Conservation (phyloP, 1,140 invertebrate species). For the Chymomyza costata region DNA sequence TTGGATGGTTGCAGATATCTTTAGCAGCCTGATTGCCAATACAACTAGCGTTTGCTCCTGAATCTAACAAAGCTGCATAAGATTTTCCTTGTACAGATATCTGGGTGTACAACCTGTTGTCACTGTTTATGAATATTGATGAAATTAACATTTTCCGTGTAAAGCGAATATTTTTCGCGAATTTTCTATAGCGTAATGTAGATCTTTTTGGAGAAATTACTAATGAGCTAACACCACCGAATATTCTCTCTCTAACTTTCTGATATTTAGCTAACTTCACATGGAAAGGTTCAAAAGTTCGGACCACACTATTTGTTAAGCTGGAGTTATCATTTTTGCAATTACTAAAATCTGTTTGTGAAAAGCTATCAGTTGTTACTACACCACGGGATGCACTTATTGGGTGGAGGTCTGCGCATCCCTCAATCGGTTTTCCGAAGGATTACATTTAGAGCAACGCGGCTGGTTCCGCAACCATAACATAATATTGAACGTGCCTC, state of each 20-base stretch:
- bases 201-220: too few relatives aligned
- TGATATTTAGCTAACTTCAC: too few relatives aligned
- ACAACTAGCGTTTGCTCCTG: conserved; percentile 16
- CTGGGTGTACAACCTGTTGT: conserved; percentile 10
- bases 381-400: too few relatives aligned
- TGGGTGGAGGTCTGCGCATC: background rate
- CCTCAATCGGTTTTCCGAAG: conserved; percentile 4
- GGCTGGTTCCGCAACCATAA: background rate
- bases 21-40: conserved; percentile 2
- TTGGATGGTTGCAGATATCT: background rate
- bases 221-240: too few relatives aligned
- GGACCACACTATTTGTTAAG: too few relatives aligned
- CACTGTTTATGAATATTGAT: conserved; percentile 6
- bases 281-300: too few relatives aligned
- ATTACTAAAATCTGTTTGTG: too few relatives aligned
- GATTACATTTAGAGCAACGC: background rate
- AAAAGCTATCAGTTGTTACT: too few relatives aligned
- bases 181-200: background rate
- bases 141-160: background rate
- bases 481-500: background rate
- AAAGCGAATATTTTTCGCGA: conserved; percentile 2
- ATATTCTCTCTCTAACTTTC: too few relatives aligned
- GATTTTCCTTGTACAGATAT: conserved; percentile 3
- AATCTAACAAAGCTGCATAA: too few relatives aligned
- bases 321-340: too few relatives aligned